Evolutionary conservation across 2,797 vertebrate species (phyloP).

Genomic region (Sternotherus odoratus): DNA sequence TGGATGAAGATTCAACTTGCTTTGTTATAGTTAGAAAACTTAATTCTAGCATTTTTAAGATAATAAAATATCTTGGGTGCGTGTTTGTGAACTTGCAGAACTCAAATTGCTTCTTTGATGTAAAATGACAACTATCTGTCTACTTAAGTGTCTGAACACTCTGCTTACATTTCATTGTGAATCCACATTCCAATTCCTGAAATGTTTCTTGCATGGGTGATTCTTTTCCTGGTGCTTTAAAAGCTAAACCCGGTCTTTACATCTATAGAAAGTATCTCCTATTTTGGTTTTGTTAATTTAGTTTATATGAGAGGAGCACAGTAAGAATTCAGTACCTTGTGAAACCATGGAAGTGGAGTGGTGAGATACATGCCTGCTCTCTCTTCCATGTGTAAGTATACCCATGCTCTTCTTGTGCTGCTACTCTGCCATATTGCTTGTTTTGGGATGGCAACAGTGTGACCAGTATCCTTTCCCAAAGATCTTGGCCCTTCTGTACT

Average conservation of each 20-base stretch:
- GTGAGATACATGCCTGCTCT: neutral
- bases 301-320: neutral
- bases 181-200: rapidly evolving
- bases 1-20: neutral
- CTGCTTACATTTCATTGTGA: neutral
- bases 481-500: neutral
- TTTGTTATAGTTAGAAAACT: slow-evolving; percentile 20
- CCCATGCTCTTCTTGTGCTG: rapidly evolving
- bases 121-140: neutral
- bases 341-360: neutral
- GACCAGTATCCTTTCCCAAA: neutral
- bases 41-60: neutral
- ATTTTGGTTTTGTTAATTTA: neutral
- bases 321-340: neutral
- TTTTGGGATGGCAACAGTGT: neutral
- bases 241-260: neutral
- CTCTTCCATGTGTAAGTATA: neutral
- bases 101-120: neutral
- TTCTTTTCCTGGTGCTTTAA: neutral
- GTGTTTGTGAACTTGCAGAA: neutral
- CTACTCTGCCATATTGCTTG: neutral
- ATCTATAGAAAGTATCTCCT: neutral
- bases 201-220: neutral
- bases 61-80: neutral
- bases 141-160: too few relatives aligned